Percentiles rank a stretch among this genome's conserved stretches.
phyloP scores from a whole-genome alignment of 1,140 invertebrate genomes.

The Pogonomyrmex barbatus region DNA sequence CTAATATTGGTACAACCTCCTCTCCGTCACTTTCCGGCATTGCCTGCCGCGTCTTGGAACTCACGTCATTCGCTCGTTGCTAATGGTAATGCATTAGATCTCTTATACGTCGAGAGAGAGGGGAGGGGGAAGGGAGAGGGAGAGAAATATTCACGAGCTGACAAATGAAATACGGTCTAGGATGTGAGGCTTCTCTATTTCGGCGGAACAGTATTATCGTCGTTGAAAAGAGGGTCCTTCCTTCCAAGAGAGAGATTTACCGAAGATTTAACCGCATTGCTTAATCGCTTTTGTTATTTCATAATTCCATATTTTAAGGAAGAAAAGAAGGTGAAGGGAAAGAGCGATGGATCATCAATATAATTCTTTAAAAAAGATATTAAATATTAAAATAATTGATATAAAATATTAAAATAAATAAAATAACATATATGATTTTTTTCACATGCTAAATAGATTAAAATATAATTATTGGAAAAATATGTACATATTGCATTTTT shows the following conservation, averaged over 20 bases:
- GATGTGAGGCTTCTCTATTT: background rate
- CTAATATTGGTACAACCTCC: conserved; percentile 60
- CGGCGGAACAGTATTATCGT: background rate
- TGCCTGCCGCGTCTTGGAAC: conserved; percentile 32
- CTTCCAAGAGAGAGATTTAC: background rate
- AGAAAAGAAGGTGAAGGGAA: background rate
- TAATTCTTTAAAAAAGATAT: background rate
- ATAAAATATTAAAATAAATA: conserved; percentile 3
- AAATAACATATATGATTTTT: background rate
- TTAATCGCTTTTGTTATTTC: background rate
- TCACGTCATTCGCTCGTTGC: conserved; percentile 52
- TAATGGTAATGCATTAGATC: conserved; percentile 58
- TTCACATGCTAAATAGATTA: background rate
- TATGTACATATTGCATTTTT: background rate
- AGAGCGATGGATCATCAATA: background rate
- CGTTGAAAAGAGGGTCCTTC: background rate
- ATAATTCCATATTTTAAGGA: background rate
- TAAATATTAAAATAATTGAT: background rate
- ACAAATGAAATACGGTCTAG: conserved; percentile 43
- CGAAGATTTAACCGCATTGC: background rate
- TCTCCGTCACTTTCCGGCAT: conserved; percentile 32
- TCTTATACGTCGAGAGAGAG: conserved; percentile 20
- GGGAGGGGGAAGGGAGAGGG: background rate
- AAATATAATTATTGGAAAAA: background rate
- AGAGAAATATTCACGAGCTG: conserved; percentile 13